Percentiles rank a stretch among this genome's conserved stretches.
Conservation (phyloP, 2,888 invertebrate genomes). For the Epistrophe eligans region DNA sequence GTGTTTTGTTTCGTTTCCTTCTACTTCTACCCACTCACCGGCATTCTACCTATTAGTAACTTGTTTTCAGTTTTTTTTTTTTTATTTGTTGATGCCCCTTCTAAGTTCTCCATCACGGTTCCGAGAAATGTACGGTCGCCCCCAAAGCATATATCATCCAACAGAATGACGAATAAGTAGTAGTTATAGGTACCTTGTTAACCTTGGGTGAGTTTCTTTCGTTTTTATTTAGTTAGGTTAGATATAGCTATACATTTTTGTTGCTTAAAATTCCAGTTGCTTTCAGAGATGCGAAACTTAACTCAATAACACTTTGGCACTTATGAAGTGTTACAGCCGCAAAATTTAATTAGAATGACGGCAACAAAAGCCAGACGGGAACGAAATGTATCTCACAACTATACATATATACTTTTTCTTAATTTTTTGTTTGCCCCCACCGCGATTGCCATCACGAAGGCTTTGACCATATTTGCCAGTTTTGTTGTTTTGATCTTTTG, state of each 20-base stretch:
- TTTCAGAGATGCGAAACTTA: slow-evolving; percentile 37
- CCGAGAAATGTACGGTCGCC: slow-evolving; percentile 34
- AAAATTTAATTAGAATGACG: slow-evolving; percentile 42
- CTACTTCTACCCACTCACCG: neutral
- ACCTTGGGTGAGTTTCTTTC: slow-evolving; percentile 59
- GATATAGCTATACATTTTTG: neutral
- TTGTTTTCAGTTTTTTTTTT: slow-evolving; percentile 18
- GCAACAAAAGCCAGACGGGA: slow-evolving; percentile 18
- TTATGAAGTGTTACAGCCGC: slow-evolving; percentile 54
- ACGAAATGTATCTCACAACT: slow-evolving; percentile 58
- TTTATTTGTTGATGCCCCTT: slow-evolving; percentile 32
- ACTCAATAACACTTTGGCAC: slow-evolving; percentile 25
- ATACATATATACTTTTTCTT: neutral
- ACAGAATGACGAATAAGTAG: slow-evolving; percentile 44
- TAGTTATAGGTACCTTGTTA: slow-evolving; percentile 43
- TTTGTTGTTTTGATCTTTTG: slow-evolving; percentile 53
- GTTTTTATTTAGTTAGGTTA: neutral
- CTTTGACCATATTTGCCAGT: slow-evolving; percentile 50
- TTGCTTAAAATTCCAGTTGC: slow-evolving; percentile 1
- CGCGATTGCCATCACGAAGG: neutral
- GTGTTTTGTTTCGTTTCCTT: slow-evolving; percentile 8
- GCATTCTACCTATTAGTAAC: neutral
- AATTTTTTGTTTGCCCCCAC: neutral
- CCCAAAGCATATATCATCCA: slow-evolving; percentile 18
- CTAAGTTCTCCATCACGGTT: slow-evolving; percentile 1